phyloP scores from a whole-genome alignment of 2,888 invertebrate genomes.

The Elaeidobius kamerunicus region DNA sequence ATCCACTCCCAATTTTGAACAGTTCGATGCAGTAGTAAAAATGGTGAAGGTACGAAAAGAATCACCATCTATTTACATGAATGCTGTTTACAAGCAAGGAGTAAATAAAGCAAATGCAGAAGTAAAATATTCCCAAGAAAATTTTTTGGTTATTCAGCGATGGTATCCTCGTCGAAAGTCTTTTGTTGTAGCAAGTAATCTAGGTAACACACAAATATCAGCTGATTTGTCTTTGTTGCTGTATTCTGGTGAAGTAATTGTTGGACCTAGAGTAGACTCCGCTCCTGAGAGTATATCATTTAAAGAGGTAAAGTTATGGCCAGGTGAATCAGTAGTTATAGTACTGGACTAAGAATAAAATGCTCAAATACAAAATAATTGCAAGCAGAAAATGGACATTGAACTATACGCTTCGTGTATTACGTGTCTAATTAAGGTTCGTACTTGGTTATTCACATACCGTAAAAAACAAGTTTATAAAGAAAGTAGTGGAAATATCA shows the following conservation, averaged over 20 bases:
- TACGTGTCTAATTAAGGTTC: too few species aligned
- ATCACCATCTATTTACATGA: slow-evolving; percentile 72
- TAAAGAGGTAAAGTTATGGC: slow-evolving; percentile 54
- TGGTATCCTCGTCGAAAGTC: slow-evolving; percentile 77
- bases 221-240: slow-evolving; percentile 73
- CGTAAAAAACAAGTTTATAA: too few species aligned
- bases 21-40: slow-evolving; percentile 55
- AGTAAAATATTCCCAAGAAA: slow-evolving; percentile 61
- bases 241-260: slow-evolving; percentile 66
- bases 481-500: too few species aligned
- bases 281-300: slow-evolving; percentile 53
- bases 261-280: slow-evolving; percentile 51
- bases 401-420: too few species aligned
- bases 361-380: too few species aligned
- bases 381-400: too few species aligned
- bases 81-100: slow-evolving; percentile 65
- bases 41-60: slow-evolving; percentile 59
- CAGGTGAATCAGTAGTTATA: slow-evolving; percentile 62
- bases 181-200: slow-evolving; percentile 72
- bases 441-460: too few species aligned
- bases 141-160: slow-evolving; percentile 68
- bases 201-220: slow-evolving; percentile 58
- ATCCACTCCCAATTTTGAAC: slow-evolving; percentile 53
- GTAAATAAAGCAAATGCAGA: slow-evolving; percentile 63
- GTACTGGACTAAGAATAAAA: slow-evolving; percentile 56